Percentiles rank a stretch among this genome's conserved stretches.
phyloP scores from a whole-genome alignment of 2,113 vertebrate species.

The Boleophthalmus pectinirostris region DNA sequence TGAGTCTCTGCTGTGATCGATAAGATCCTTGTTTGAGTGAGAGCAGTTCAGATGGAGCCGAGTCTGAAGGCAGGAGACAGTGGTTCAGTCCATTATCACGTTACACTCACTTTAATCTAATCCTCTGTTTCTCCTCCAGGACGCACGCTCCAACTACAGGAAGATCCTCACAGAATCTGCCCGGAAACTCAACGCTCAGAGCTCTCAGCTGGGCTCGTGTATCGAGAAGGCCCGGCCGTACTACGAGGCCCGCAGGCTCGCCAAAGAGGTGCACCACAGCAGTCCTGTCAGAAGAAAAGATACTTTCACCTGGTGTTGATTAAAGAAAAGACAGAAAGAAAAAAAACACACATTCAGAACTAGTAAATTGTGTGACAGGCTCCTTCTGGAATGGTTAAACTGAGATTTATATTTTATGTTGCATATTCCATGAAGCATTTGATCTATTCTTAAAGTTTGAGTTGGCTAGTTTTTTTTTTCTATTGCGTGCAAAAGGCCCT shows the following conservation, averaged over 20 bases:
- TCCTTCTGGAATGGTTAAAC: no score
- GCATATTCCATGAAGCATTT: no score
- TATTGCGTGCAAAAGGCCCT: no score
- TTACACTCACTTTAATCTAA: conserved; percentile 43
- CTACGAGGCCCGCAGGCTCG: conserved; percentile 87
- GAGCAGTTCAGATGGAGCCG: conserved; percentile 19
- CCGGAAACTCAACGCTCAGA: conserved; percentile 88
- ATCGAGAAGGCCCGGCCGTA: conserved; percentile 93
- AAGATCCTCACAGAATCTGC: conserved; percentile 93
- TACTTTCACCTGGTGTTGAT: no score
- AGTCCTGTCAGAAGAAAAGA: no score
- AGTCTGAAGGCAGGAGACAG: background rate
- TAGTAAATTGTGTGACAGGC: no score
- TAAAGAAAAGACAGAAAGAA: no score
- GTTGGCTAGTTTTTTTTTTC: no score
- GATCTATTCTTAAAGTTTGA: no score
- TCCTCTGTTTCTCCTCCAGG: conserved; percentile 73
- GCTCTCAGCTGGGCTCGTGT: conserved; percentile 88
- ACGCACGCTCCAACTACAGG: conserved; percentile 88
- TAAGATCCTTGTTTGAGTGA: conserved; percentile 19
- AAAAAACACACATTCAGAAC: no score
- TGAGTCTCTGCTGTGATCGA: conserved; percentile 21
- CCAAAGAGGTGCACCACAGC: conserved; percentile 82
- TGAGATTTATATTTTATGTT: no score
- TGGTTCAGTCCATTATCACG: conserved; percentile 1